Evolutionary conservation across 2,113 vertebrate species (phyloP).

Genomic region (Calonectris borealis): DNA sequence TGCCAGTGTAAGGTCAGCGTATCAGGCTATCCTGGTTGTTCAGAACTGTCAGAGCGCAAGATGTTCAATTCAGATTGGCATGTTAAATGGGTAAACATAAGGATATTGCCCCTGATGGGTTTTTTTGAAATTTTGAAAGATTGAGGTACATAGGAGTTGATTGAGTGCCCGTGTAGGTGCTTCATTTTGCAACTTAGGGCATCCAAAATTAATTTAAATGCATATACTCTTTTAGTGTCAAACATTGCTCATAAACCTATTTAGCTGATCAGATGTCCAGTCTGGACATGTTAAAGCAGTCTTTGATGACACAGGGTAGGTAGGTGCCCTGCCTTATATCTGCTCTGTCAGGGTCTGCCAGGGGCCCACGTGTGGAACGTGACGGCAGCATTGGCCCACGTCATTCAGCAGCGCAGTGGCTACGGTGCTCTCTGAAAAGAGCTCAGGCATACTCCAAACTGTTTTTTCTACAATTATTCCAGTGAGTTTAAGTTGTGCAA

Average conservation of each 20-base stretch:
- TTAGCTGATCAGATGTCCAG: neutral
- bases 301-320: neutral
- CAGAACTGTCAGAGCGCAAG: neutral
- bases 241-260: neutral
- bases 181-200: neutral
- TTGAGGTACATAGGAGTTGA: neutral
- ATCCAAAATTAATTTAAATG: neutral
- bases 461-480: neutral
- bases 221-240: neutral
- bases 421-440: neutral
- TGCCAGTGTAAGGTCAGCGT: neutral
- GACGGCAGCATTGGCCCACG: accelerated
- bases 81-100: neutral
- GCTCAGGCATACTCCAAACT: neutral
- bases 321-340: neutral
- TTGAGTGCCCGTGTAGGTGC: neutral
- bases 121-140: neutral
- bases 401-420: neutral
- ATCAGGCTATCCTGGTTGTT: neutral
- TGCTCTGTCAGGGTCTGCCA: neutral
- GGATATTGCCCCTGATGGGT: neutral
- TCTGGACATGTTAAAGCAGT: neutral
- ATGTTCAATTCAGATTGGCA: neutral
- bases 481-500: neutral
- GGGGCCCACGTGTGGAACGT: accelerated